Evolutionary conservation across 2,113 vertebrate genomes (phyloP).

Genomic region (Oncorhynchus masou): DNA sequence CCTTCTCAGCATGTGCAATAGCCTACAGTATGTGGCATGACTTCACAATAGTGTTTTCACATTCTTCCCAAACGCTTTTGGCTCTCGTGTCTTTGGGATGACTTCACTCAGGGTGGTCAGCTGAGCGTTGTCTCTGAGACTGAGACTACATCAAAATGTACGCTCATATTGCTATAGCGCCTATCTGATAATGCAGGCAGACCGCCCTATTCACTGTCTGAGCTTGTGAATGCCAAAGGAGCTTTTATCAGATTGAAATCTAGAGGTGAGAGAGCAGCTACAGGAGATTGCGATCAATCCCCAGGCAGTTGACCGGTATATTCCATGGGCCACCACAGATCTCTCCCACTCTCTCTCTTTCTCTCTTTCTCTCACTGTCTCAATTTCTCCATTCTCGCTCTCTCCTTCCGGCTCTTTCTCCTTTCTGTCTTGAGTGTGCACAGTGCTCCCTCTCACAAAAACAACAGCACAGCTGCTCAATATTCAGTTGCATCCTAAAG

Average conservation of each 20-base stretch:
- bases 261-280: slow-evolving; percentile 29
- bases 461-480: neutral
- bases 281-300: slow-evolving; percentile 25
- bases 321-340: slow-evolving; percentile 8
- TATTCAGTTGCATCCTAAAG: neutral
- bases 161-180: neutral
- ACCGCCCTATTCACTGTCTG: neutral
- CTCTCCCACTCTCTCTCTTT: neutral
- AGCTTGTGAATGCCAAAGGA: slow-evolving; percentile 12
- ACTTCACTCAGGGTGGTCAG: neutral
- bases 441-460: neutral
- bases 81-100: neutral
- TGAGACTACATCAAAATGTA: neutral
- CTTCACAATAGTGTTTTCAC: neutral
- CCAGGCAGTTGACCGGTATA: slow-evolving; percentile 17
- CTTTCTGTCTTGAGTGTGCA: neutral
- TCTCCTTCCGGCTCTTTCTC: neutral
- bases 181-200: neutral
- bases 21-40: too few relatives aligned
- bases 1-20: too few relatives aligned
- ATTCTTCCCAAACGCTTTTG: neutral
- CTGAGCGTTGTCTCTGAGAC: neutral
- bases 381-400: neutral
- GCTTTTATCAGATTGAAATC: slow-evolving; percentile 32
- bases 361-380: neutral